These are phyloP conservation scores for Drosophila nigromelanica DNA, from an alignment of 1,140 invertebrate genomes.

Conservation along the genomic window DNA sequence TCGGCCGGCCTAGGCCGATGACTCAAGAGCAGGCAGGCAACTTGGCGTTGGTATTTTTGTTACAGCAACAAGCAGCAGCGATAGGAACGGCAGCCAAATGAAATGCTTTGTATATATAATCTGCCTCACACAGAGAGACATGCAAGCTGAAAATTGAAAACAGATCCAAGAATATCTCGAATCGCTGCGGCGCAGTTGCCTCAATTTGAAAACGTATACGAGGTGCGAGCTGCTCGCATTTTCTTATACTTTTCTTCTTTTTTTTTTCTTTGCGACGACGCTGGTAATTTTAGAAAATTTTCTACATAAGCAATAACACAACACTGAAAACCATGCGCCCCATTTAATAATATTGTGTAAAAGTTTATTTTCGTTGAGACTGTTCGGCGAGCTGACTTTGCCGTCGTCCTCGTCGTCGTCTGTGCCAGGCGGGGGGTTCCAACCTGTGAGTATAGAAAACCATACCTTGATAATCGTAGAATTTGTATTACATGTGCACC, in stretches of 20 bases:
- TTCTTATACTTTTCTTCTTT: not conserved
- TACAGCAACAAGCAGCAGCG: constrained; percentile 48
- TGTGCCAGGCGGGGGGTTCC: constrained; percentile 2
- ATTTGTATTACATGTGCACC: constrained; percentile 20
- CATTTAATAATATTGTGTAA: constrained; percentile 75
- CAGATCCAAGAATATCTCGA: constrained; percentile 76
- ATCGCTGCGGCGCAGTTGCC: constrained; percentile 52
- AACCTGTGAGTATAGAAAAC: constrained; percentile 15
- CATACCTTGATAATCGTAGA: constrained; percentile 56
- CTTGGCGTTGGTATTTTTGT: constrained; percentile 77
- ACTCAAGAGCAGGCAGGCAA: constrained; percentile 67
- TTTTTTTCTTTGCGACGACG: not conserved
- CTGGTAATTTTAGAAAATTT: constrained; percentile 70
- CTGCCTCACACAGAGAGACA: constrained; percentile 33
- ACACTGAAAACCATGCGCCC: constrained; percentile 61
- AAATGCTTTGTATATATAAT: constrained; percentile 74
- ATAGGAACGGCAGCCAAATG: constrained; percentile 37
- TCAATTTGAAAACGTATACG: constrained; percentile 45
- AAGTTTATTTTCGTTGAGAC: constrained; percentile 71
- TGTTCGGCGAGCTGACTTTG: constrained; percentile 10
- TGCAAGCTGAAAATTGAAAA: constrained; percentile 64
- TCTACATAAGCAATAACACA: constrained; percentile 58
- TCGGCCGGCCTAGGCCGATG: constrained; percentile 62
- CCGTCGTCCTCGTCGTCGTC: not conserved
- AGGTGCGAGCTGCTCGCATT: constrained; percentile 9